phyloP scores from a whole-genome alignment of 2,113 vertebrate species.

The Ardeotis arabs region DNA sequence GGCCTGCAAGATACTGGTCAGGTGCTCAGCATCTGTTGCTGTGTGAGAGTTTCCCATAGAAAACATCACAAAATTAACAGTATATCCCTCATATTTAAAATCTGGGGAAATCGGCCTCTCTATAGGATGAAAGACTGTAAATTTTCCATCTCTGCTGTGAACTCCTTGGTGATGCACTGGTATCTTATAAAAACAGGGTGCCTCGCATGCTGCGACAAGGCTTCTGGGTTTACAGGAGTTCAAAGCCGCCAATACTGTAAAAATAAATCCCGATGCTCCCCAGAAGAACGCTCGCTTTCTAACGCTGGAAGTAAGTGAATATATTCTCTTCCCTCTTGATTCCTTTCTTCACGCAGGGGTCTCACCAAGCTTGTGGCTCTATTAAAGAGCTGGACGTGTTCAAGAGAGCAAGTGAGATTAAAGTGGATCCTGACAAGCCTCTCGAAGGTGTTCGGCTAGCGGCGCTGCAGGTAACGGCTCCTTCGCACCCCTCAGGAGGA shows the following conservation, averaged over 20 bases:
- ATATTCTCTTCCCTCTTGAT: neutral
- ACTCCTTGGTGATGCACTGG: neutral
- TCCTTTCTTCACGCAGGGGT: slow-evolving; percentile 76
- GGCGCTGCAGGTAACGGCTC: slow-evolving; percentile 84
- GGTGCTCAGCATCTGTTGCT: neutral
- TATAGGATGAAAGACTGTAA: accelerated
- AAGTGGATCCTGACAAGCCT: slow-evolving; percentile 97
- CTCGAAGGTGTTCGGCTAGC: slow-evolving; percentile 89
- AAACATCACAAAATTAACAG: neutral
- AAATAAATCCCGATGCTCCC: slow-evolving; percentile 90
- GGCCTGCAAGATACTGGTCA: too few species aligned
- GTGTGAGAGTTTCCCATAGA: neutral
- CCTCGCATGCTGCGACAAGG: slow-evolving; percentile 74
- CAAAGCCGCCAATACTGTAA: slow-evolving; percentile 80
- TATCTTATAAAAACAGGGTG: slow-evolving; percentile 75
- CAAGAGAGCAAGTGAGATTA: slow-evolving; percentile 78
- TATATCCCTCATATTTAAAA: neutral
- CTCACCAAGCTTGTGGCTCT: slow-evolving; percentile 77
- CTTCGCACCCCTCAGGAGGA: neutral
- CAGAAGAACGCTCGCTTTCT: slow-evolving; percentile 86
- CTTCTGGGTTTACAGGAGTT: slow-evolving; percentile 80
- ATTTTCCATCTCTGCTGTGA: neutral
- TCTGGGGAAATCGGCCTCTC: neutral
- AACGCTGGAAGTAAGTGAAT: slow-evolving; percentile 84
- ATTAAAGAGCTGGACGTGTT: slow-evolving; percentile 81